Evolutionary conservation across 2,888 invertebrate genomes (phyloP), one percentile per base, ranked within the genome.

Genomic region (Mactromeris polynyma): DNA sequence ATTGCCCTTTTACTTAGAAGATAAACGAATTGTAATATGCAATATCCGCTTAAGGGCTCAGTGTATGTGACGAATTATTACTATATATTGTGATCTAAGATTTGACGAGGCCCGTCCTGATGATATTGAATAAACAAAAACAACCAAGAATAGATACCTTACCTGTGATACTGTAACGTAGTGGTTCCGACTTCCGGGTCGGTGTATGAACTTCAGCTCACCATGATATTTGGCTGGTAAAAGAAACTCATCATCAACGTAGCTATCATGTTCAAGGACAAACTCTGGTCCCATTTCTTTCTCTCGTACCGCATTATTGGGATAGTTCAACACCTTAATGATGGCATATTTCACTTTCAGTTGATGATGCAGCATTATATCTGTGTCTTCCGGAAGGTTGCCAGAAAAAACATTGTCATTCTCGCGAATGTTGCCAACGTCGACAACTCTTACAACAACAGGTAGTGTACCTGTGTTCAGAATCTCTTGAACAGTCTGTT

Each of bases 181-280:
- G n/a, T 73, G 69, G 42, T 46, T 42, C 42, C 83, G n/a, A 36
- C 83, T 83, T 42, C 73, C 73, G 17, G 83, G 83, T 73, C 83
- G 21, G 11, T 73, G 83, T 4, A 36, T 36, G 46, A 83, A 83
- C 14, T 51, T 83, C 6, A 83, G 6, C 9, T n/a, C 69, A 11
- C 83, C 73, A 19, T 14, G 17, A 46, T 83, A 83, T 83, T 83
- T 83, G 7, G 33, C 19, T 31, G 83, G 83, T 36, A 83, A 69
- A 0, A 73, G 26, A 36, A 42, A 83, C 31, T 83, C 64, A 21
- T 73, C 73, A 0, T 19, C 83, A 26, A 83, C 83, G 19, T 83
- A 83, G 21, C 73, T 73, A 19, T 83, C 83, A 46, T 83, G 83
- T 46, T 83, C 83, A n/a, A 83, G 83, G n/a, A 83, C 77, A 40